Percentiles rank a stretch among this genome's conserved stretches.
These are phyloP conservation scores for Anodontia alba DNA, from an alignment of 2,888 invertebrate species.

Conservation along the genomic window DNA sequence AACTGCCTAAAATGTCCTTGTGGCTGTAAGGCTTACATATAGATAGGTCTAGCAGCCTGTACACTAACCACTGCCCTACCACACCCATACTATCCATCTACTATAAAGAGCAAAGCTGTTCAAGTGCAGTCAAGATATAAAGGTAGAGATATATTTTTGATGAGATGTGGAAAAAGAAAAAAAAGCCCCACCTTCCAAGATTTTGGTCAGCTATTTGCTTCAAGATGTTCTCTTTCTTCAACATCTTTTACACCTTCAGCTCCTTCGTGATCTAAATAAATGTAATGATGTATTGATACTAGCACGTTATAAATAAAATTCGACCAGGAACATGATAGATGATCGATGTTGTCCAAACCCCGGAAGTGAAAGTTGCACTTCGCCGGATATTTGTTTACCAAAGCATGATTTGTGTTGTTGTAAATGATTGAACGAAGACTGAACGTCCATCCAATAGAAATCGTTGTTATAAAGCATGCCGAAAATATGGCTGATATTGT, in stretches of 20 bases:
- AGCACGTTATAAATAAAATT: background rate
- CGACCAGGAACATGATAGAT: background rate
- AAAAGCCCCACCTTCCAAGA: constrained; percentile 90
- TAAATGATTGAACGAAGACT: constrained; percentile 41
- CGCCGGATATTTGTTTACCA: background rate
- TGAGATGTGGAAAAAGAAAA: constrained; percentile 21
- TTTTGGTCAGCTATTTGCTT: constrained; percentile 94
- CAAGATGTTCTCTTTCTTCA: constrained; percentile 81
- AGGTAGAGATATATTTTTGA: too few relatives aligned
- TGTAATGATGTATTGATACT: background rate
- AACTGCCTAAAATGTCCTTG: too few relatives aligned
- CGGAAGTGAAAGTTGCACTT: constrained; percentile 10
- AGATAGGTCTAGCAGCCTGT: too few relatives aligned
- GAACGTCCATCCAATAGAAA: constrained; percentile 25
- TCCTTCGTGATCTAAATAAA: background rate
- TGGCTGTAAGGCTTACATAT: too few relatives aligned
- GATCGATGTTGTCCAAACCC: constrained; percentile 15
- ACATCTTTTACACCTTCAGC: constrained; percentile 66
- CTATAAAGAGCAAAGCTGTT: too few relatives aligned
- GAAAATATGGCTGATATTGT: constrained; percentile 79
- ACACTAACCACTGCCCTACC: too few relatives aligned
- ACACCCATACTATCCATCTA: too few relatives aligned
- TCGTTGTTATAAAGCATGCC: too few relatives aligned
- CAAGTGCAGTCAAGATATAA: too few relatives aligned
- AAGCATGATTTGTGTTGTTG: background rate